Evolutionary conservation across 1,140 invertebrate genomes (phyloP).

Genomic region (Penaeus chinensis): DNA sequence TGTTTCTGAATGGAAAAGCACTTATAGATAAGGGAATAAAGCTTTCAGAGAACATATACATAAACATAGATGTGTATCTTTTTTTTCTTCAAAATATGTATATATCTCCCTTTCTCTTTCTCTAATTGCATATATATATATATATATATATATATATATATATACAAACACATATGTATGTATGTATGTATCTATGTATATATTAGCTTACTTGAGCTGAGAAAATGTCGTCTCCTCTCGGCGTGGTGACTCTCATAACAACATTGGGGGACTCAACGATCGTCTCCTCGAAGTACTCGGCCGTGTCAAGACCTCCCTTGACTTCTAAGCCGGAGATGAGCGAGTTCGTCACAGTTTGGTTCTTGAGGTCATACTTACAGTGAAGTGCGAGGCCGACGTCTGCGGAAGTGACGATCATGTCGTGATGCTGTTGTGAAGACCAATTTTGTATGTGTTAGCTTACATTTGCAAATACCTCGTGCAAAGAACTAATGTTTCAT

Average conservation of each 20-base stretch:
- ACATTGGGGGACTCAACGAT: constrained; percentile 93
- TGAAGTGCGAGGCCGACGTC: constrained; percentile 91
- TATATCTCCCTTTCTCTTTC: no score
- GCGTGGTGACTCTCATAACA: constrained; percentile 86
- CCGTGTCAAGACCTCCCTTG: constrained; percentile 81
- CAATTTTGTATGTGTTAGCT: background rate
- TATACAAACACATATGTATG: constrained; percentile 22
- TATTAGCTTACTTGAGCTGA: constrained; percentile 67
- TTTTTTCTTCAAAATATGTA: no score
- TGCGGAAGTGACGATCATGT: constrained; percentile 93
- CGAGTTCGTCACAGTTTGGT: constrained; percentile 88
- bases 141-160: constrained; percentile 21
- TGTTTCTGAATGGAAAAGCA: background rate
- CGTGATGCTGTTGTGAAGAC: constrained; percentile 93
- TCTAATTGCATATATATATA: no score
- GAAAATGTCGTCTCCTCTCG: constrained; percentile 67
- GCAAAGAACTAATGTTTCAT: no score
- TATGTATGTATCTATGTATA: background rate
- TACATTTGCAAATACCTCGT: no score
- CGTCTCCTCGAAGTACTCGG: constrained; percentile 67
- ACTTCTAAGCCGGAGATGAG: constrained; percentile 82
- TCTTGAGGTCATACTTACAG: constrained; percentile 92
- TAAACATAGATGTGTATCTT: no score
- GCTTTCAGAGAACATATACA: no score
- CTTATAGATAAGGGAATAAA: no score